Conservation (phyloP, 2,113 vertebrate genomes). For the Pseudorhombus dupliciocellatus region DNA sequence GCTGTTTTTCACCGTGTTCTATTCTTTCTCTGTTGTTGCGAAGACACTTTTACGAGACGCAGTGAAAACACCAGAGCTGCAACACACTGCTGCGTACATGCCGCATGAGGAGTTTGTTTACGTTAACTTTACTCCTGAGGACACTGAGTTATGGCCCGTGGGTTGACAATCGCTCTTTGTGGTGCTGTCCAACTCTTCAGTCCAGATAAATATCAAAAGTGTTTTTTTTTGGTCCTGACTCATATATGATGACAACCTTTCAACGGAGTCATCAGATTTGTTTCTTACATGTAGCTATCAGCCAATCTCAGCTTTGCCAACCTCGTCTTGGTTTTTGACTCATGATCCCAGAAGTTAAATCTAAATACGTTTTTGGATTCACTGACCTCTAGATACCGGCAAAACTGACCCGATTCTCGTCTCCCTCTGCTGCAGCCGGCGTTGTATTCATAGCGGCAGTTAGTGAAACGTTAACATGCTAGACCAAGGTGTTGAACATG, state of each 20-base stretch:
- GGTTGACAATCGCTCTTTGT: no score
- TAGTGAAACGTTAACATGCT: not conserved
- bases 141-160: no score
- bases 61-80: not conserved
- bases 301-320: not conserved
- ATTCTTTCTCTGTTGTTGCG: not conserved
- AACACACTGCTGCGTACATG: not conserved
- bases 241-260: no score
- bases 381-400: no score
- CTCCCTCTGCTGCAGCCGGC: not conserved
- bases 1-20: constrained; percentile 6
- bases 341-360: not conserved
- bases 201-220: no score
- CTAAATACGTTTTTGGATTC: not conserved
- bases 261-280: no score
- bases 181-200: no score
- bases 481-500: not conserved
- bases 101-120: no score
- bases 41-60: not conserved
- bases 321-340: not conserved
- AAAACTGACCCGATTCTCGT: not conserved
- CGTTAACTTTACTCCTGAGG: no score
- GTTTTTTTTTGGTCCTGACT: no score
- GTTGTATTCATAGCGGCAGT: not conserved
- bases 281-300: no score